Percentiles rank a stretch among this genome's conserved stretches.
These are phyloP conservation scores for Galerucella calmariensis DNA, from an alignment of 2,888 invertebrate genomes.

Conservation along the genomic window DNA sequence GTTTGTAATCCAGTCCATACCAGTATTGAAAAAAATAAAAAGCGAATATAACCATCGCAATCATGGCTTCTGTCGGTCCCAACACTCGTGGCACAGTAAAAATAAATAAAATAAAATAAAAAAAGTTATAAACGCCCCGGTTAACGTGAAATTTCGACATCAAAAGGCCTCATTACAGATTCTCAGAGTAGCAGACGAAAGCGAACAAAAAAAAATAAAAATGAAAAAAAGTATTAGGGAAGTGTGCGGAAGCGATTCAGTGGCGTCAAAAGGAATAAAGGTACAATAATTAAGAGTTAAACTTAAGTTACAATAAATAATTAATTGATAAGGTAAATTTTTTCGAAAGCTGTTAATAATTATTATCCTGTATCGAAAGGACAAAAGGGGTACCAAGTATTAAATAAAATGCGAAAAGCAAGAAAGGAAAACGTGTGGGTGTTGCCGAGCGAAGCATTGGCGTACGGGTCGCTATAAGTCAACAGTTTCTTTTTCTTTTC, in stretches of 20 bases:
- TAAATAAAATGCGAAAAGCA: too few relatives aligned
- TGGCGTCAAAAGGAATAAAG: conserved; percentile 1
- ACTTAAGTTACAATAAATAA: background rate
- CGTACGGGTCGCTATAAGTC: too few relatives aligned
- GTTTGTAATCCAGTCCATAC: background rate
- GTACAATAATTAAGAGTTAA: background rate
- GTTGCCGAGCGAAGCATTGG: too few relatives aligned
- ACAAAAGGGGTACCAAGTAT: too few relatives aligned
- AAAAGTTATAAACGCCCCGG: conserved; percentile 37
- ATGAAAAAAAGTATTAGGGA: conserved; percentile 8
- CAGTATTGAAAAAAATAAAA: background rate
- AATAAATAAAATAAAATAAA: conserved; percentile 24
- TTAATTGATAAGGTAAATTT: too few relatives aligned
- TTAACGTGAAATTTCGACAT: conserved; percentile 37
- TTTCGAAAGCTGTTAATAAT: too few relatives aligned
- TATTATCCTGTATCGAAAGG: too few relatives aligned
- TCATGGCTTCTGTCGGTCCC: conserved; percentile 4
- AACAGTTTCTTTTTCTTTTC: too few relatives aligned
- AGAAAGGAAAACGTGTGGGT: too few relatives aligned
- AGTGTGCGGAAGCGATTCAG: conserved; percentile 15
- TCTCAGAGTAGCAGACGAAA: conserved; percentile 34
- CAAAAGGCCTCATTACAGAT: conserved; percentile 42
- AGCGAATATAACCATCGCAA: background rate
- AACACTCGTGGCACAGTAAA: conserved; percentile 20
- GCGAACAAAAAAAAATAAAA: conserved; percentile 23